Percentiles rank a stretch among this genome's conserved stretches.
phyloP scores from a whole-genome alignment of 37 sponge, comb jelly and placozoan species.

The Halichondria panicea region DNA sequence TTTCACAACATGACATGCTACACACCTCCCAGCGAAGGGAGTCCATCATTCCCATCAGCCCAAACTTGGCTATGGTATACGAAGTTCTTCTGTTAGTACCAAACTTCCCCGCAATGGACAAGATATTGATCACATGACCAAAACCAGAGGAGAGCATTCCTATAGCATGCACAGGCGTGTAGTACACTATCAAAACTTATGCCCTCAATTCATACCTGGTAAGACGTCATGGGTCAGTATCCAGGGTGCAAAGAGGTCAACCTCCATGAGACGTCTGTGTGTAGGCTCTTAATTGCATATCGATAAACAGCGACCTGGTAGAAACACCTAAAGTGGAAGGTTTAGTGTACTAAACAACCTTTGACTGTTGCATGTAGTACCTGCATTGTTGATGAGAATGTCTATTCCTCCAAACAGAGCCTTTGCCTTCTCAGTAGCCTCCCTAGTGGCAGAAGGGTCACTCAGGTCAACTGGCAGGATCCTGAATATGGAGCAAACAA shows the following conservation, averaged over 20 bases:
- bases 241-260: slow-evolving; percentile 46
- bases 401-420: slow-evolving; percentile 58
- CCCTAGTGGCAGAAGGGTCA: not conserved
- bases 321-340: slow-evolving; percentile 30
- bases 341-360: no score
- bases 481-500: no score
- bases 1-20: no score
- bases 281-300: slow-evolving; percentile 14
- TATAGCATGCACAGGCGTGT: no score
- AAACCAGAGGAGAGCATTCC: slow-evolving; percentile 40
- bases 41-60: slow-evolving; percentile 55
- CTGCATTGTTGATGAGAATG: slow-evolving; percentile 69
- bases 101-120: slow-evolving; percentile 55
- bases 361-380: no score
- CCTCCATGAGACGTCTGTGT: slow-evolving; percentile 40
- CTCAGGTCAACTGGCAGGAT: slow-evolving; percentile 41
- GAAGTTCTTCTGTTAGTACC: slow-evolving; percentile 17
- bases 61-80: slow-evolving; percentile 63
- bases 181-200: no score
- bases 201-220: no score
- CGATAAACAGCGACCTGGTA: slow-evolving; percentile 13
- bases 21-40: slow-evolving; percentile 48
- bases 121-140: slow-evolving; percentile 72
- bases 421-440: slow-evolving; percentile 24
- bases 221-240: slow-evolving; percentile 52